Conservation (phyloP, 2,888 invertebrate genomes). For the Chloromyia formosa region DNA sequence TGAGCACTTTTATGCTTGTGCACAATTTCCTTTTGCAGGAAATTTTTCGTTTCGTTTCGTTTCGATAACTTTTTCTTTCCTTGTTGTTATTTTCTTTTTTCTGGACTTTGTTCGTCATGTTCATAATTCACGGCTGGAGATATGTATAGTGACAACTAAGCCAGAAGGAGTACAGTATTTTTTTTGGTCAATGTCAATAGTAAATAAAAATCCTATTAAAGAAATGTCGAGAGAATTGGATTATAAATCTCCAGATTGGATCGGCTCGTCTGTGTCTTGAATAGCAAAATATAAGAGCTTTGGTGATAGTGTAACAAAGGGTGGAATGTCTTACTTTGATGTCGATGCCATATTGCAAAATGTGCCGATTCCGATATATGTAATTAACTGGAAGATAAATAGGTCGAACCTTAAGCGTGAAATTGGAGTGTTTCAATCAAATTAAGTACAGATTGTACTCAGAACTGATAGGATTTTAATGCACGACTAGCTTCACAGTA, state of each 20-base stretch:
- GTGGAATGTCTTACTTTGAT: no score
- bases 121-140: background rate
- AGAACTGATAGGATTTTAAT: no score
- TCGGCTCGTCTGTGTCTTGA: no score
- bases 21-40: conserved; percentile 15
- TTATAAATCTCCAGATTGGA: conserved; percentile 23
- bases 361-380: no score
- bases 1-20: conserved; percentile 38
- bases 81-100: background rate
- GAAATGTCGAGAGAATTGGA: conserved; percentile 26
- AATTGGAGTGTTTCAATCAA: no score
- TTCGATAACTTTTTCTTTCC: background rate
- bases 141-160: background rate
- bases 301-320: no score
- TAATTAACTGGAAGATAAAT: no score
- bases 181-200: conserved; percentile 33
- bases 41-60: background rate
- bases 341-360: no score
- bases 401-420: no score
- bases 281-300: no score
- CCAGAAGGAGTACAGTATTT: conserved; percentile 14
- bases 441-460: no score
- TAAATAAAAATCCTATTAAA: conserved; percentile 34
- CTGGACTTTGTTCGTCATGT: background rate
- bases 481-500: no score